Base-by-base conservation (phyloP, 2,113 vertebrate genomes). In the Urocolius indicus region DNA sequence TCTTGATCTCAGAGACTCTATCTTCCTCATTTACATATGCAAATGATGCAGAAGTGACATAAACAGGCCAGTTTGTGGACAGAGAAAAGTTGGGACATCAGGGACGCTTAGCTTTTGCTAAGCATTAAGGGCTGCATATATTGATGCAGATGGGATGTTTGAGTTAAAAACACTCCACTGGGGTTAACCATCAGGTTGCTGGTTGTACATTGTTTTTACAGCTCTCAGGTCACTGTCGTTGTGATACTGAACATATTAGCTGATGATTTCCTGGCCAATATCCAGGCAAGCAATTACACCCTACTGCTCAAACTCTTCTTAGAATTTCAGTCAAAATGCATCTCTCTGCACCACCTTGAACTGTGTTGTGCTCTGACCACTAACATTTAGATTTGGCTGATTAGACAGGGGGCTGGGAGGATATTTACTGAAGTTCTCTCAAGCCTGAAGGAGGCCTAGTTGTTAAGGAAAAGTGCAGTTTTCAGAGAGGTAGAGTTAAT, bases 31-130 rank as follows among this genome's bases (percentile, higher is more conserved):
- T 72, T 36, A 9, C 2, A 10, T 1, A 3, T 51, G 34, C 38
- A 55, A 71, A 43, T 12, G 23, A 16, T 52, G 49, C 9, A 34
- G 32, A 63, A 26, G 17, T 9, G 29, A 75, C 48, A 8, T 51
- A 10, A 32, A 36, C 52, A 22, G 8, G 9, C 15, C 4, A 13
- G 36, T 52, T n/a, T 11, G 11, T 32, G 24, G 26, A 14, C 15
- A 48, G 26, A 38, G 27, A 66, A 77, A 52, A 38, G 20, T 1
- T 63, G 32, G 41, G 46, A 23, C 29, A 26, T 16, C 1, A 6
- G 32, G 13, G 46, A 7, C 36, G 11, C 30, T 73, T n/a, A n/a
- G n/a, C 2, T 32, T n/a, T 14, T 1, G 1, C 3, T 19, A 49
- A 67, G 11, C 22, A 16, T 20, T 62, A 10, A 6, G 45, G 21